Conservation (phyloP, 2,797 vertebrate species). For the Pogonophryne albipinna region DNA sequence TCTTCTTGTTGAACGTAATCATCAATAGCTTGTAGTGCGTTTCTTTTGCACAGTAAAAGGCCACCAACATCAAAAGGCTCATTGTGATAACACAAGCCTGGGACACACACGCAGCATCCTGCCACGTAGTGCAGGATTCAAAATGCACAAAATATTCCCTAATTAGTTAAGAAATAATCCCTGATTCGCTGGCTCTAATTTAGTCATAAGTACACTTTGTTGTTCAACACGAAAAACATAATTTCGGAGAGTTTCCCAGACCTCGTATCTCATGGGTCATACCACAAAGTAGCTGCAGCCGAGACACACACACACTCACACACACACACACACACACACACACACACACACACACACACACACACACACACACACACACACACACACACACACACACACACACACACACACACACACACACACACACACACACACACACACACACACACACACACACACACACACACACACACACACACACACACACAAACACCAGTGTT, state of each 20-base stretch:
- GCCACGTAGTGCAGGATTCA: constrained; percentile 27
- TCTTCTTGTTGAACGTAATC: constrained; percentile 46
- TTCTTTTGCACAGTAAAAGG: constrained; percentile 40
- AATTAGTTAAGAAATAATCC: constrained; percentile 31
- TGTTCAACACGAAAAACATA: constrained; percentile 12
- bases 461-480: too few relatives aligned
- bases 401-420: too few relatives aligned
- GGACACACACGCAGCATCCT: constrained; percentile 4
- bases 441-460: too few relatives aligned
- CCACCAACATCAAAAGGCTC: constrained; percentile 30
- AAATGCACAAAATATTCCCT: constrained; percentile 20
- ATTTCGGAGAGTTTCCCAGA: constrained; percentile 20
- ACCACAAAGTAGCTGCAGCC: constrained; percentile 59
- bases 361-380: constrained; percentile 58
- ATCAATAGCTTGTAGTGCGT: constrained; percentile 34
- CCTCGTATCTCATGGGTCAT: constrained; percentile 41
- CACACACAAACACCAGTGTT: constrained; percentile 58
- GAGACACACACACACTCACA: constrained; percentile 12
- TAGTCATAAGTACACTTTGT: constrained; percentile 1
- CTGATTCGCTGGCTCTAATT: constrained; percentile 32
- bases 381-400: too few relatives aligned
- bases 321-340: too few relatives aligned
- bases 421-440: too few relatives aligned
- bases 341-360: constrained; percentile 37
- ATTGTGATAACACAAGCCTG: constrained; percentile 31